Evolutionary conservation across 2,797 vertebrate genomes (phyloP), one percentile per base, ranked within the genome.

Genomic region (Spheniscus humboldti): DNA sequence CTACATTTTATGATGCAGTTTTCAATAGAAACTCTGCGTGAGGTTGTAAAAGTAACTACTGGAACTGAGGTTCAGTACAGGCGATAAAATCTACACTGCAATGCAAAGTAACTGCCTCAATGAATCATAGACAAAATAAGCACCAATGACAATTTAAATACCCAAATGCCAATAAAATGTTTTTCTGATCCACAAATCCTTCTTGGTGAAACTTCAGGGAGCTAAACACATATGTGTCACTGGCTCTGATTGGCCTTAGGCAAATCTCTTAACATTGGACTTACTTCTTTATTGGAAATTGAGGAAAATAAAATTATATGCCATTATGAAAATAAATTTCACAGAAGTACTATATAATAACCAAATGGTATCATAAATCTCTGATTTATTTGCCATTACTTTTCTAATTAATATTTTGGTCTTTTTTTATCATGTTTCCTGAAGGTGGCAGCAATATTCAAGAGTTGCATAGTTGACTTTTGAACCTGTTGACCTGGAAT

Each of bases 381-480:
- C 55, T 41, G 10, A n/a, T 93, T 92, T 77, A 68, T 88, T 92
- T 85, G 35, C 41, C 14, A 31, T 80, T 93, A 85, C 3, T 95
- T 83, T 75, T 76, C 39, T 67, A 55, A 89, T 90, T 92, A 71
- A 27, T 86, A 67, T 55, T 86, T 96, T 60, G 16, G 35, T 27
- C 8, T 19, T 69, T 86, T 89, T 95, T 53, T 89, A 57, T 83
- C 35, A 25, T 53, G 33, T 73, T 88, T 96, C 95, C 96, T 95
- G 95, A 97, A 97, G 95, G 85, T 97, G 95, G 97, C 97, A 96
- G 95, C 91, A 96, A 59, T 94, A 96, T 93, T 95, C 94, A 96
- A 95, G 73, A 92, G 19, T 94, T 97, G 35, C 0, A 0, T 41
- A 55, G 41, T 82, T 93, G 72, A 83, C 72, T 91, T 94, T 86